Conservation (phyloP, 2,113 vertebrate species). For the Hiodon tergisus region DNA sequence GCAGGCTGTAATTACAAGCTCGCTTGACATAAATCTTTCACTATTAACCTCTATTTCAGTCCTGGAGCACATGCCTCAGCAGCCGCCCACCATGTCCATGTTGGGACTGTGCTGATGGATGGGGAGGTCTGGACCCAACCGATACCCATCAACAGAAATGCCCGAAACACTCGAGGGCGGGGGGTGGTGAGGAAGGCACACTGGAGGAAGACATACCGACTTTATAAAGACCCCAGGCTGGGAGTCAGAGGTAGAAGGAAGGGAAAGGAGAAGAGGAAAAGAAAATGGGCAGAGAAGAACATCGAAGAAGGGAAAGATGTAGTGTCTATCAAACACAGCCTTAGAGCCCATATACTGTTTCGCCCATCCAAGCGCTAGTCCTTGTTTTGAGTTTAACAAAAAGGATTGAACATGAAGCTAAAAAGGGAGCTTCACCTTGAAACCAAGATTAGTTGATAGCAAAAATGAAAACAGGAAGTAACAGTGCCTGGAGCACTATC, state of each 20-base stretch:
- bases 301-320: not conserved
- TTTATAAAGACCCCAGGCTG: not conserved
- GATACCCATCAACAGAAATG: not conserved
- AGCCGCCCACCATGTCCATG: not conserved
- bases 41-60: conserved; percentile 67
- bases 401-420: not conserved
- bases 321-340: not conserved
- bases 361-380: not conserved
- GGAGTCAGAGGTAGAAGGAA: not conserved
- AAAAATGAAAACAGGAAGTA: not conserved
- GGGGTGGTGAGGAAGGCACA: not conserved
- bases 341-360: not conserved
- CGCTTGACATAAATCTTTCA: conserved; percentile 68
- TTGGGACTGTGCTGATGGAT: not conserved
- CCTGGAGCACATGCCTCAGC: conserved; percentile 31
- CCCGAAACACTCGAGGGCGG: not conserved
- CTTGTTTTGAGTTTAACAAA: not conserved
- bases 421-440: not conserved
- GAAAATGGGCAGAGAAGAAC: not conserved
- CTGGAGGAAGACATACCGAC: no score
- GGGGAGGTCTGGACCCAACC: not conserved
- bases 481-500: not conserved
- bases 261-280: not conserved
- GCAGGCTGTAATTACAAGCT: conserved; percentile 69
- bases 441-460: not conserved